Base-by-base conservation (phyloP, 2,888 invertebrate species). In the Cremastinae sp. region DNA sequence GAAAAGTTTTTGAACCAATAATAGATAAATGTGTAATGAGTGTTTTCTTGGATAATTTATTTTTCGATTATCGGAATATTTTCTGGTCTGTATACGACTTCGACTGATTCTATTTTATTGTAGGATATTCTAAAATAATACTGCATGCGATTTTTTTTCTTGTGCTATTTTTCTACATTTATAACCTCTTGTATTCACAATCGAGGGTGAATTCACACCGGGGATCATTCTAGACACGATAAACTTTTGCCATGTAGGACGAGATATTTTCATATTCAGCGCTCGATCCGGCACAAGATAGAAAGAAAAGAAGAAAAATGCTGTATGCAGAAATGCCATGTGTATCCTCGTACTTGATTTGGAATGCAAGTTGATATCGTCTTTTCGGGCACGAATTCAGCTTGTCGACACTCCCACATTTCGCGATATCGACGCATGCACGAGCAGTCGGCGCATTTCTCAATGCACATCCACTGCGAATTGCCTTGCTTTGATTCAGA, bases 231-330 rank as follows among this genome's bases (percentile, higher is more conserved):
- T 35, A 41, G 39, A 28, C 58, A 58, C 39, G 14, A 10, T 41
- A 39, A 69, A 41, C 51, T 43, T 59, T 59, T 7, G 5, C 18
- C 39, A 22, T 47, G 14, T 18, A 47, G 14, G 35, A 55, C 58
- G 43, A 72, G 72, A 53, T 66, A 68, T 68, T 68, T 75, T 75
- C 62, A 41, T 58, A 75, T 75, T 72, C 75, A 62, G 56, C 61
- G 64, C 59, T 47, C 12, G 59, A 45, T 65, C 18, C 39, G 22
- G 49, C 20, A 28, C 28, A 49, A 56, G 55, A 10, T 10, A 14
- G 18, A 22, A 16, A 65, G 41, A 22, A 43, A 20, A 9, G 39
- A 10, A 20, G 18, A 49, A 49, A n/a, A 66, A n/a, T n/a, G n/a
- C n/a, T n/a, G n/a, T 22, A 55, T 18, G 47, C 45, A 20, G 18